Evolutionary conservation across 2,113 vertebrate genomes (phyloP), one percentile per base, ranked within the genome.

Genomic region (Cygnus buccinator): DNA sequence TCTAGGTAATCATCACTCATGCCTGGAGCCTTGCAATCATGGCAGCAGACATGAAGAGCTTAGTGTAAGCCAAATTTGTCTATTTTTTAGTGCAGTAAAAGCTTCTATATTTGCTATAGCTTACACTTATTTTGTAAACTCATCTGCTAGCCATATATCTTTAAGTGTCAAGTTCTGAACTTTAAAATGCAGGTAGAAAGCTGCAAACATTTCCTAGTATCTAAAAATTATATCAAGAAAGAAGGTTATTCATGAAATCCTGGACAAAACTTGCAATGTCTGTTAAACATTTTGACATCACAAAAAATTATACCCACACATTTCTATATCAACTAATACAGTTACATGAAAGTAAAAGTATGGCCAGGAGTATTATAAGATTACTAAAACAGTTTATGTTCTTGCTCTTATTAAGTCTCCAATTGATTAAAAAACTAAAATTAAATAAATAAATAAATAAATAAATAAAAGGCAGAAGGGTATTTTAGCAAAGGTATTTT

Each of bases 1-100:
- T 97, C 90, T 71, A 95, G 71, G 77, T 35, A 87, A 94, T 93
- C 57, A 93, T 67, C 65, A 62, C 55, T 95, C 85, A 89, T 68
- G 57, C 46, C 50, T 94, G 84, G 79, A 91, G 17, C 21, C 28
- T 82, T 86, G 48, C 55, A 88, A 57, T 58, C 55, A 37, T 23
- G 33, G 90, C 58, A 73, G 33, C 35, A 90, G 68, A 93, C 21
- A 77, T 58, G 9, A 93, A 95, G 13, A 83, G 22, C 33, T 84
- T 76, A 15, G 19, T 25, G 21, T 82, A 93, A 89, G 73, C 62
- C 84, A 83, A 83, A 67, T 29, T 41, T 43, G 74, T 58, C 41
- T 68, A 65, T 70, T 87, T 74, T 25, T 52, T 43, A 62, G 46
- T 62, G 77, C 37, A 82, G 33, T 57, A 74, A 54, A n/a, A 70